These are phyloP conservation scores for Drosophila lowei DNA, from an alignment of 1,140 invertebrate species.

Conservation along the genomic window DNA sequence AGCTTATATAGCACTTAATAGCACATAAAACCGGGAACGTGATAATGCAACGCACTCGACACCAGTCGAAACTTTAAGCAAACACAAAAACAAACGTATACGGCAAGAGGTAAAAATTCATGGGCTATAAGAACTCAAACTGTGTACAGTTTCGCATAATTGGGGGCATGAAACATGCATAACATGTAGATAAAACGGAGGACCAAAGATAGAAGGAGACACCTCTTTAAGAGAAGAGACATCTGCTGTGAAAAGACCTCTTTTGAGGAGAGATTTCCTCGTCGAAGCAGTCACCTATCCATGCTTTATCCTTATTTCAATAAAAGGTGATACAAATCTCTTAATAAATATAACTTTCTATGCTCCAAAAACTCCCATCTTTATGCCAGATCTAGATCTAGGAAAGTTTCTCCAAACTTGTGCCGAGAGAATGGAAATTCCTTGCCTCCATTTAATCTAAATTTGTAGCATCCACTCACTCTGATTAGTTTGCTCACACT, in stretches of 20 bases:
- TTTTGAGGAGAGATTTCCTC: too few species aligned
- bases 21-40: constrained; percentile 73
- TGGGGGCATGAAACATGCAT: constrained; percentile 40
- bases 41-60: constrained; percentile 72
- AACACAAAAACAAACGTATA: constrained; percentile 25
- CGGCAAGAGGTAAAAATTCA: constrained; percentile 25
- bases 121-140: constrained; percentile 23
- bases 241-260: too few species aligned
- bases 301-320: too few species aligned
- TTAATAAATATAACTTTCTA: too few species aligned
- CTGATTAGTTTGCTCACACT: constrained; percentile 36
- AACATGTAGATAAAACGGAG: constrained; percentile 18
- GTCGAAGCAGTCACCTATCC: too few species aligned
- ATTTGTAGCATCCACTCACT: constrained; percentile 27
- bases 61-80: constrained; percentile 22
- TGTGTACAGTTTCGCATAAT: constrained; percentile 31
- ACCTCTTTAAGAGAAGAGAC: not conserved
- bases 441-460: constrained; percentile 2
- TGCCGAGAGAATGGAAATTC: constrained; percentile 1
- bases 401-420: not conserved
- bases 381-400: too few species aligned
- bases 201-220: not conserved
- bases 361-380: too few species aligned
- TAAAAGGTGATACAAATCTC: too few species aligned
- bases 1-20: constrained; percentile 78